Conservation (phyloP, 2,888 invertebrate species). For the Globia sparganii region DNA sequence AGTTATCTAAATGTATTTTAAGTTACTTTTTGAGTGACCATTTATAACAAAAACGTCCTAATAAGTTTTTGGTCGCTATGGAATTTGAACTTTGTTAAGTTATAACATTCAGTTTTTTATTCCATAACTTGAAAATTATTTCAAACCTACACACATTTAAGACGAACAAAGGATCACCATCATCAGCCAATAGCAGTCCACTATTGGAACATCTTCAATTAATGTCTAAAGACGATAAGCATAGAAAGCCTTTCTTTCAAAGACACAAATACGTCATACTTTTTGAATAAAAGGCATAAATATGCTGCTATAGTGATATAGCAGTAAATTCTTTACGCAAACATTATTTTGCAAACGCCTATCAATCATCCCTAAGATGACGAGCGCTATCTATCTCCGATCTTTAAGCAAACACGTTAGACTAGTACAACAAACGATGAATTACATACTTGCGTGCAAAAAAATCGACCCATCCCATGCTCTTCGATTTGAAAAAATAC, state of each 20-base stretch:
- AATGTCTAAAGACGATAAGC: not conserved
- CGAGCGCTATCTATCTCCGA: slow-evolving; percentile 32
- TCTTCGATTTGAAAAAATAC: no score
- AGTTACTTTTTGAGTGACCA: not conserved
- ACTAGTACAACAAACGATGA: slow-evolving; percentile 19
- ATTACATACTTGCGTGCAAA: no score
- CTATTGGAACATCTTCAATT: no score
- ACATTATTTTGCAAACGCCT: slow-evolving; percentile 29
- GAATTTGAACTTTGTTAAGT: no score
- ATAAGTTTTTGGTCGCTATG: not conserved
- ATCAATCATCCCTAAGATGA: slow-evolving; percentile 39
- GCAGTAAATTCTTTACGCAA: slow-evolving; percentile 20
- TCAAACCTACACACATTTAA: no score
- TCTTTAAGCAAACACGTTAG: slow-evolving; percentile 44
- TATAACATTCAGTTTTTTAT: no score
- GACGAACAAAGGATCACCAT: no score
- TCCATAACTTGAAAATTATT: no score
- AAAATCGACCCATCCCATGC: no score
- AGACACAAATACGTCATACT: not conserved
- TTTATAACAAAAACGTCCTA: not conserved
- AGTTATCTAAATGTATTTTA: not conserved
- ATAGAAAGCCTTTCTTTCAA: not conserved
- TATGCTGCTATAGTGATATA: not conserved
- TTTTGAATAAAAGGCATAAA: not conserved
- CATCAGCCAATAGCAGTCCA: no score